Conservation (phyloP, 1,140 invertebrate genomes). For the Lepidurus packardi region DNA sequence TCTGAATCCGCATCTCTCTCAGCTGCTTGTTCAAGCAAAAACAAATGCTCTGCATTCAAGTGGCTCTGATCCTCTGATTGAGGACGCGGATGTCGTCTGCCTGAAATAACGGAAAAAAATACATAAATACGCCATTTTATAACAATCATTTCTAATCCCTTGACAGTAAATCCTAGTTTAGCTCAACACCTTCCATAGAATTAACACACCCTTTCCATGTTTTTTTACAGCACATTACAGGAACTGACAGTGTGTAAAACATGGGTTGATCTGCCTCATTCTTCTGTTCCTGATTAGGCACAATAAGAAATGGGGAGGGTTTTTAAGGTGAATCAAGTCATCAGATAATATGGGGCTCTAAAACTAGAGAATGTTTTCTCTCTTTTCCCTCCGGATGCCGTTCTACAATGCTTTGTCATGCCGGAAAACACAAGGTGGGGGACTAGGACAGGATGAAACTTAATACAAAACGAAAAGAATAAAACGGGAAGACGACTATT, state of each 20-base stretch:
- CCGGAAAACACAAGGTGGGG: neutral
- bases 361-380: too few species aligned
- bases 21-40: neutral
- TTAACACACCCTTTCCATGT: neutral
- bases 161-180: neutral
- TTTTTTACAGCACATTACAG: neutral
- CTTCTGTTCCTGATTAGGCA: neutral
- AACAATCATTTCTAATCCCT: neutral
- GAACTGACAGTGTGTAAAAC: conserved; percentile 15
- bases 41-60: neutral
- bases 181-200: neutral
- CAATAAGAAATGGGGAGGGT: neutral
- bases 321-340: neutral
- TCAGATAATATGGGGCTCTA: neutral
- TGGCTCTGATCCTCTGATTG: neutral
- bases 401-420: conserved; percentile 5
- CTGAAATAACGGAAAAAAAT: neutral
- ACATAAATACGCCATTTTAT: neutral
- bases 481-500: neutral
- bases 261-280: conserved; percentile 1
- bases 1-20: neutral
- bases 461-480: neutral
- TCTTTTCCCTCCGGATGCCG: neutral
- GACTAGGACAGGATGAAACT: neutral
- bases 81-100: neutral